Evolutionary conservation across 35 echinoderm and acorn worm species (phyloP), one percentile per base, ranked within the genome.

Genomic region (Heliocidaris erythrogramma): DNA sequence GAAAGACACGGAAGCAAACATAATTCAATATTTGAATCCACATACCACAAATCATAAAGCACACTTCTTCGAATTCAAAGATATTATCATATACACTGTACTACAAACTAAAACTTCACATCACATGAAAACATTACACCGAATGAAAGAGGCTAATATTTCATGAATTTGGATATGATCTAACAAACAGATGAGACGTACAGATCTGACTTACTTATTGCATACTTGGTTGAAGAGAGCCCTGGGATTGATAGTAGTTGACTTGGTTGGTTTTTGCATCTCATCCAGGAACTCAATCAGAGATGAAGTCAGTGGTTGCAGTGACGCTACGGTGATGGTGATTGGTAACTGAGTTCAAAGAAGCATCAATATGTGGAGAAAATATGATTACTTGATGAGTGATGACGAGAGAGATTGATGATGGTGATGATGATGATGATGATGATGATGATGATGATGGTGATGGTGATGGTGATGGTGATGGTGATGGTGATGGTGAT

Each of bases 171-270:
- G 35, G 35, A 42, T 42, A 42, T 42, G 35, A 42, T 42, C 35
- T 42, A 42, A 42, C 35, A 42, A 42, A 42, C 35, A 42, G 35
- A 42, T 42, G 35, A 42, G 35, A 84, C 49, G 1, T 42, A 42
- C 35, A 42, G 35, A 42, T 94, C 16, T 29, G 61, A 96, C 98
- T 99, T 88, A 99, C 98, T 99, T 99, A 47, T 99, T 96, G 52
- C 98, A 99, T 0, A 99, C 96, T 96, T 97, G 95, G 59, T 94
- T 96, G 95, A 99, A 99, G n/a, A 99, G 96, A 5, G 94, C 94
- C 85, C 98, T 90, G 6, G 98, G 98, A 92, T 97, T 99, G 8
- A 99, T 86, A 24, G 95, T 92, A 69, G 50, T 86, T 30, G 93
- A 93, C 85, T 96, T 97, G 88, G 95, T 94, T 16, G 85, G 92